These are phyloP conservation scores for Trematomus bernacchii DNA, from an alignment of 2,797 vertebrate genomes.

Conservation along the genomic window DNA sequence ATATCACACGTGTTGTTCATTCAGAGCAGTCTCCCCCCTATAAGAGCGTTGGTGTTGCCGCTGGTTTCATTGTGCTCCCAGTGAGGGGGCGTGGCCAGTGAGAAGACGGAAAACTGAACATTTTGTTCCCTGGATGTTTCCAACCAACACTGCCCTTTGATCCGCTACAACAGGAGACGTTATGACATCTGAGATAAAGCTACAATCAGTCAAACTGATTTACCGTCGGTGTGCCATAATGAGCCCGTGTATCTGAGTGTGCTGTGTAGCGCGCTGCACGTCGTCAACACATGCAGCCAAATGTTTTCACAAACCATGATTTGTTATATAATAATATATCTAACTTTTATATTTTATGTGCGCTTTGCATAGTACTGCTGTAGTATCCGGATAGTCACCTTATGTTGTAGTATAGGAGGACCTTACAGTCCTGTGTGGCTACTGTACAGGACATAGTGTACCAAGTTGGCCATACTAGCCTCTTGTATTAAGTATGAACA, in stretches of 20 bases:
- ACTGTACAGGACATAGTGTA: slow-evolving; percentile 46
- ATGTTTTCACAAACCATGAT: not conserved
- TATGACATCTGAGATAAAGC: not conserved
- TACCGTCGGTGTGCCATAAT: too few species aligned
- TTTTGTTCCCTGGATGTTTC: slow-evolving; percentile 60
- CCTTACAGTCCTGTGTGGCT: not conserved
- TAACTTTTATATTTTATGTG: not conserved
- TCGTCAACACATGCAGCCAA: not conserved
- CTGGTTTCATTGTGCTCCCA: not conserved
- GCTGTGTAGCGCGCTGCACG: too few species aligned
- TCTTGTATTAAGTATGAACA: not conserved
- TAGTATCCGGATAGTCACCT: not conserved
- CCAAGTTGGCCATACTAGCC: not conserved
- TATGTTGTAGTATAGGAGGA: accelerated
- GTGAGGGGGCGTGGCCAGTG: slow-evolving; percentile 39
- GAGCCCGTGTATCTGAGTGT: not conserved
- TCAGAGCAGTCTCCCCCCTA: too few species aligned
- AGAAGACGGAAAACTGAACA: slow-evolving; percentile 47
- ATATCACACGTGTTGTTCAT: too few species aligned
- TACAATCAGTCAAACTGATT: not conserved
- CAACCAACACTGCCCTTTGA: slow-evolving; percentile 7
- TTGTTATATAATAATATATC: not conserved
- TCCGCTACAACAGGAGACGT: not conserved
- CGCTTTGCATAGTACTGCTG: not conserved
- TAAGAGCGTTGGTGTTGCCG: too few species aligned